Conservation (phyloP, 2,113 vertebrate genomes). For the Herpetotheres cachinnans region DNA sequence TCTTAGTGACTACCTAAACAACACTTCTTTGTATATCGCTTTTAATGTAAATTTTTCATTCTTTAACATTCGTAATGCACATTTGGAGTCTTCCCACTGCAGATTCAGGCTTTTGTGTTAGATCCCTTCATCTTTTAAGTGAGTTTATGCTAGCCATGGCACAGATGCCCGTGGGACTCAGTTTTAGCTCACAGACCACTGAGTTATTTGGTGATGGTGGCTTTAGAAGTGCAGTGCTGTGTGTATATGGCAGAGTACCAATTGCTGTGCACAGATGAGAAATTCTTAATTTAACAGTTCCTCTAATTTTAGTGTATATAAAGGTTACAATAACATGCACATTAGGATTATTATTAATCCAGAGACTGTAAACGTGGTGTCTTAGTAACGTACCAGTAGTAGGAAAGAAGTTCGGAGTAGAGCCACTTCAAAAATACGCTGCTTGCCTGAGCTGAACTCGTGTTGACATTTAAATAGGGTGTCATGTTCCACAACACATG, state of each 20-base stretch:
- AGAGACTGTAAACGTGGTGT: constrained; percentile 9
- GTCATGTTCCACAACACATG: constrained; percentile 61
- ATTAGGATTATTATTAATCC: constrained; percentile 42
- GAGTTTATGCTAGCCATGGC: accelerated
- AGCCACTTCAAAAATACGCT: constrained; percentile 1
- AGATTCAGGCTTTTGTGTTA: neutral
- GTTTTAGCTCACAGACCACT: neutral
- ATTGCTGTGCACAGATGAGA: neutral
- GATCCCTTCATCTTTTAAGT: neutral
- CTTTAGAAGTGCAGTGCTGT: neutral
- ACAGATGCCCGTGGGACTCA: neutral
- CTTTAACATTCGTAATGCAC: neutral
- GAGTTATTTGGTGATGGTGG: neutral
- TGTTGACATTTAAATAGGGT: constrained; percentile 66
- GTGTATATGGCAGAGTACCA: neutral
- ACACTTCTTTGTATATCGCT: neutral
- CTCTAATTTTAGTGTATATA: neutral
- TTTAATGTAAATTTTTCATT: neutral
- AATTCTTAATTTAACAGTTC: constrained; percentile 3
- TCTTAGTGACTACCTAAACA: neutral
- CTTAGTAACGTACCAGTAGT: constrained; percentile 1
- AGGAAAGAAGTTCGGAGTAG: neutral
- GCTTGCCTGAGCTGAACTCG: constrained; percentile 48
- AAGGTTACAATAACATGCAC: constrained; percentile 35
- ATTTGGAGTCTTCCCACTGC: neutral